phyloP scores from a whole-genome alignment of 1,140 invertebrate species.

The Drosophila gunungcola region DNA sequence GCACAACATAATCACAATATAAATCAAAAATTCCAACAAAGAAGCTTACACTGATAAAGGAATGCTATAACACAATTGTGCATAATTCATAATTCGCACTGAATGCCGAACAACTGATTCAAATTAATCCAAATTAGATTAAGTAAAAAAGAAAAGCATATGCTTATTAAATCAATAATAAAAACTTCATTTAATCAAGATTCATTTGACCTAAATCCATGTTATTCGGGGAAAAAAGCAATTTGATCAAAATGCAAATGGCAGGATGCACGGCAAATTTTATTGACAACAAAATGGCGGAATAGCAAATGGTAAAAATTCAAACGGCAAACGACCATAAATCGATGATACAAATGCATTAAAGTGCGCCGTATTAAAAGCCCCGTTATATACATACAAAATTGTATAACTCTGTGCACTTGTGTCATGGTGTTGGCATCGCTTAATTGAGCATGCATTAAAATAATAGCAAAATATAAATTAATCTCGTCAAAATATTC shows the following conservation, averaged over 20 bases:
- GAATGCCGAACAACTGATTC: conserved; percentile 11
- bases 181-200: conserved; percentile 4
- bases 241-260: conserved; percentile 32
- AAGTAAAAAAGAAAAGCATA: conserved; percentile 10
- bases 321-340: conserved; percentile 66
- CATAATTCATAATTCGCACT: conserved; percentile 6
- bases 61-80: conserved; percentile 21
- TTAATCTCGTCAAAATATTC: conserved; percentile 47
- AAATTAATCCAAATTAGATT: conserved; percentile 37
- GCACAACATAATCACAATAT: conserved; percentile 7
- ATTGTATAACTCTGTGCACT: conserved; percentile 9
- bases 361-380: conserved; percentile 28
- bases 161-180: conserved; percentile 21
- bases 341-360: conserved; percentile 67
- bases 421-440: conserved; percentile 3
- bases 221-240: conserved; percentile 20
- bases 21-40: conserved; percentile 18
- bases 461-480: conserved; percentile 60
- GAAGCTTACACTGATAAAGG: background rate
- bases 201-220: conserved; percentile 37
- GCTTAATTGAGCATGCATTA: conserved; percentile 65
- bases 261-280: conserved; percentile 3
- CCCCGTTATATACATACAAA: conserved; percentile 8
- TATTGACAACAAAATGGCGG: conserved; percentile 45
- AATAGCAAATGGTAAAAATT: conserved; percentile 48